Percentiles rank a stretch among this genome's conserved stretches.
Evolutionary conservation across 1,140 invertebrate genomes (phyloP).

Genomic region (Pinna nobilis): DNA sequence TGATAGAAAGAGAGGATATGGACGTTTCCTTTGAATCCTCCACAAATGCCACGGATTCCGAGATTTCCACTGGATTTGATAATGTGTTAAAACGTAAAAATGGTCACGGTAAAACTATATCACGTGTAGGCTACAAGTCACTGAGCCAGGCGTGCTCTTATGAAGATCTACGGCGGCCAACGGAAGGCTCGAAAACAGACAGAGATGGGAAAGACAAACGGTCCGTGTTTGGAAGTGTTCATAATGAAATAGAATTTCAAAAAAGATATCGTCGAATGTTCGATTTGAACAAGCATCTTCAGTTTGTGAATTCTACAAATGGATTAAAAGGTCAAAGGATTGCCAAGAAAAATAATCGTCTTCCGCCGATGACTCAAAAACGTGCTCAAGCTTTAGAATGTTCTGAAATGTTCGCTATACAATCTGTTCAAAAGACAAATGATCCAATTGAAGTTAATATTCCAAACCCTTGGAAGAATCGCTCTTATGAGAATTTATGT

Average conservation of each 20-base stretch:
- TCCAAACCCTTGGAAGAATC: not conserved
- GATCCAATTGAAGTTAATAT: not conserved
- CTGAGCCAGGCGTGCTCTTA: not conserved
- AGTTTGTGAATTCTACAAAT: constrained; percentile 43
- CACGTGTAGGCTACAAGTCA: not conserved
- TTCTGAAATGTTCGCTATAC: constrained; percentile 37
- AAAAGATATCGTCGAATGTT: constrained; percentile 40
- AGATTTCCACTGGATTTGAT: not conserved
- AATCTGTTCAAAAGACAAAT: constrained; percentile 9
- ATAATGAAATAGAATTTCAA: constrained; percentile 45
- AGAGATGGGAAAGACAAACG: constrained; percentile 3
- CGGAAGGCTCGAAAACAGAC: not conserved
- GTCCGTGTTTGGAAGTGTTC: constrained; percentile 26
- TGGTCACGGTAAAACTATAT: not conserved
- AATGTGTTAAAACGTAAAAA: constrained; percentile 1
- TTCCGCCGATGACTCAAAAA: constrained; percentile 9
- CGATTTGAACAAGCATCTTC: constrained; percentile 43
- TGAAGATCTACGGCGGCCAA: too few relatives aligned
- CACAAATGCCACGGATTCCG: not conserved
- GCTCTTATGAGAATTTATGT: not conserved
- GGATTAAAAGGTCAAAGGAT: constrained; percentile 36
- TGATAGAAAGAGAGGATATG: not conserved
- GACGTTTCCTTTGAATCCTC: not conserved
- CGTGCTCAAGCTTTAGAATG: constrained; percentile 8
- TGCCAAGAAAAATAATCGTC: constrained; percentile 16